phyloP scores from a whole-genome alignment of 2,888 invertebrate species.

The Spialia ferax region DNA sequence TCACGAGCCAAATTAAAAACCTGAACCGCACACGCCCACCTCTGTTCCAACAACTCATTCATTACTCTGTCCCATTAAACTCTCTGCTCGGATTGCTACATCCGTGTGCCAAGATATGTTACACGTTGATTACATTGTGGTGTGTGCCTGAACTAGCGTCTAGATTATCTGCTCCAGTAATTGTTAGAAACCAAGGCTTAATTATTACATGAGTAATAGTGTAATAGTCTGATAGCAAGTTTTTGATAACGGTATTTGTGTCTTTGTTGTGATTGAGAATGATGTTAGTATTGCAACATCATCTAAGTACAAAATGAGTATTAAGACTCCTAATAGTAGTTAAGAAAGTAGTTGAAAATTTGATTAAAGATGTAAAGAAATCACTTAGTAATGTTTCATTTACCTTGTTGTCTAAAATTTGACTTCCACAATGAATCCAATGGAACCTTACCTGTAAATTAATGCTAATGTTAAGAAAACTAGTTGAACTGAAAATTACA shows the following conservation, averaged over 20 bases:
- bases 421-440: too few relatives aligned
- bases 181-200: not conserved
- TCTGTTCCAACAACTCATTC: conserved; percentile 42
- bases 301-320: not conserved
- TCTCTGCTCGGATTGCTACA: conserved; percentile 58
- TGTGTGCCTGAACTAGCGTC: conserved; percentile 13
- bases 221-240: too few relatives aligned
- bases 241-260: conserved; percentile 1
- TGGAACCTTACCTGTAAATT: too few relatives aligned
- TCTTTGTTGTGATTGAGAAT: not conserved
- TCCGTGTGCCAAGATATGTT: conserved; percentile 34
- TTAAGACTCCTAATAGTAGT: not conserved
- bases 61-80: conserved; percentile 73
- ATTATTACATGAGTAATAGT: conserved; percentile 1
- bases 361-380: too few relatives aligned
- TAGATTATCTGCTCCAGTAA: conserved; percentile 7
- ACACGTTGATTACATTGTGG: conserved; percentile 32
- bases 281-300: not conserved
- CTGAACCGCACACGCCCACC: conserved; percentile 33
- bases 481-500: too few relatives aligned
- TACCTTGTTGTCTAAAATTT: too few relatives aligned
- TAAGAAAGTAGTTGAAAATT: too few relatives aligned
- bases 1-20: conserved; percentile 37
- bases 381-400: too few relatives aligned
- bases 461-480: too few relatives aligned